Base-by-base conservation (phyloP, 2,888 invertebrate species). In the Apamea crenata region DNA sequence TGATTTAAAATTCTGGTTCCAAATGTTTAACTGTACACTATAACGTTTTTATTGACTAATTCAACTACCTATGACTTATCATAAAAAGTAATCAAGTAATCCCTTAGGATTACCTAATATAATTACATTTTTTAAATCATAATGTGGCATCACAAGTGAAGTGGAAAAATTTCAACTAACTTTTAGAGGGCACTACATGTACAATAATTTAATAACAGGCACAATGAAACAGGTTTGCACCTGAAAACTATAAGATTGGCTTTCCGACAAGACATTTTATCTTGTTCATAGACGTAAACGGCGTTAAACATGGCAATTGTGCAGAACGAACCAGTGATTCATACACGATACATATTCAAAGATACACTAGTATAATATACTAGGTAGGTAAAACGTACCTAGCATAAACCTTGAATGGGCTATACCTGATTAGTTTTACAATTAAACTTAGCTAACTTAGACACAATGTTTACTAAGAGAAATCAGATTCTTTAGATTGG, bases 351-450 rank as follows among this genome's bases (percentile, higher is more conserved):
- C 53, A 56, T 67, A 81, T 81, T 71, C 81, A 81, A 67, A 56
- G 36, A 36, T 53, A 40, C 40, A 25, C 56, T 25, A 56, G 56
- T 25, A 25, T 53, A 8, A 25, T 53, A 8, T 0, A 53, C 21
- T 21, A 53, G 5, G 32, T 65, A 73, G 10, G 8, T 67, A 70
- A 53, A 65, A 44, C 25, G 2, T 36, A 66, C 16, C 12, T n/a
- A 32, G 21, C 29, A 69, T 53, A 56, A 73, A 77, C 69, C 83
- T 73, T 83, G 72, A 73, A 83, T 69, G 59, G 18, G 14, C 47
- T 50, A 47, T 21, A 25, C 53, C 71, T 87, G 72, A 77, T 87
- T 83, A 70, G 71, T 83, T 73, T 87, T 70, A 47, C 44, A 83
- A 87, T 0, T 59, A 59, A 59, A 1, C n/a, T 72, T 66, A 77